A percentile compares a stretch with the other conserved stretches of the same genome.
phyloP scores from a whole-genome alignment of 2,888 invertebrate genomes.

The Eueremaeus valkanovi region DNA sequence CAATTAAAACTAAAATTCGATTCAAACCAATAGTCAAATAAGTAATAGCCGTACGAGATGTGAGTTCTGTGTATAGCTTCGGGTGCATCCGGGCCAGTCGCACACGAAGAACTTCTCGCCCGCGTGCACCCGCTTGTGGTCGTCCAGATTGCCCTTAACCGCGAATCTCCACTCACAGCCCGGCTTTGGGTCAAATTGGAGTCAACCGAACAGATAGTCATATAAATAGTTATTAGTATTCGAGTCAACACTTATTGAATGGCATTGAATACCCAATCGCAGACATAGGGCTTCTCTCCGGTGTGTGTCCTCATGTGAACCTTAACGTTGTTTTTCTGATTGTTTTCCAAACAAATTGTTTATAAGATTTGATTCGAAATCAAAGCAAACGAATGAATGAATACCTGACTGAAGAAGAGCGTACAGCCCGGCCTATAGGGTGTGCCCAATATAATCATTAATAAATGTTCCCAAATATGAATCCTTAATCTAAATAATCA shows the following conservation, averaged over 20 bases:
- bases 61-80: slow-evolving; percentile 31
- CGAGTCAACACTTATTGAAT: background rate
- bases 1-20: background rate
- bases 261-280: too few species aligned
- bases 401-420: slow-evolving; percentile 52
- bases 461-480: too few species aligned
- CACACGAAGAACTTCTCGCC: slow-evolving; percentile 36
- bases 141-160: slow-evolving; percentile 35
- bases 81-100: slow-evolving; percentile 34
- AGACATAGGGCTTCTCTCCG: slow-evolving; percentile 15
- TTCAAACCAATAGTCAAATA: too few species aligned
- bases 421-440: slow-evolving; percentile 54
- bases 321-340: slow-evolving; percentile 52
- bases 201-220: background rate
- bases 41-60: too few species aligned
- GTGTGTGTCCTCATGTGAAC: slow-evolving; percentile 23
- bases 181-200: background rate
- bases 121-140: slow-evolving; percentile 30
- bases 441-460: too few species aligned
- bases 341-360: background rate
- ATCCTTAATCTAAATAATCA: too few species aligned
- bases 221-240: too few species aligned
- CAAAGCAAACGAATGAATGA: background rate
- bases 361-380: background rate
- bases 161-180: slow-evolving; percentile 38